phyloP scores from a whole-genome alignment of 2,113 vertebrate species.

The Hypomesus transpacificus region DNA sequence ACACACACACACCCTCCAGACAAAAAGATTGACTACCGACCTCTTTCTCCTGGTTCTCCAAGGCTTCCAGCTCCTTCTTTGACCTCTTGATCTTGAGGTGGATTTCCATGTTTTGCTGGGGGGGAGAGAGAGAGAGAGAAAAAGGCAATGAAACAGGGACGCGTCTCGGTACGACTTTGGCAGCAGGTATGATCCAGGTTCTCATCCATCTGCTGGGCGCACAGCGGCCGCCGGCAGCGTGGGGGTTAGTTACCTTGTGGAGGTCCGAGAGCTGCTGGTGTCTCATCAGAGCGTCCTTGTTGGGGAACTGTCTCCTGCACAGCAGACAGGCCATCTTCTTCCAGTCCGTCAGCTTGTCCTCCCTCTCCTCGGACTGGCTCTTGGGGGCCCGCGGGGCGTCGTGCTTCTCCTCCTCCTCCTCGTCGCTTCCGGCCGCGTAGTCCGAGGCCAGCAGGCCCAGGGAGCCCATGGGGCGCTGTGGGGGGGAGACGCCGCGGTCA shows the following conservation, averaged over 20 bases:
- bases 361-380: slow-evolving; percentile 72
- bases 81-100: slow-evolving; percentile 93
- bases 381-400: slow-evolving; percentile 66
- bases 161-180: slow-evolving; percentile 5
- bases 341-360: slow-evolving; percentile 94
- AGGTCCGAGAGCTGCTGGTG: slow-evolving; percentile 97
- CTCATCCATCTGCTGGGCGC: not conserved
- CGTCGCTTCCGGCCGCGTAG: slow-evolving; percentile 93
- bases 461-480: slow-evolving; percentile 88
- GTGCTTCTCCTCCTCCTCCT: slow-evolving; percentile 89
- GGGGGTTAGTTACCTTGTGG: slow-evolving; percentile 90
- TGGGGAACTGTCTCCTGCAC: slow-evolving; percentile 94
- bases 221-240: not conserved
- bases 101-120: slow-evolving; percentile 97
- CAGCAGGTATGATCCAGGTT: not conserved
- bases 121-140: slow-evolving; percentile 27
- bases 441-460: slow-evolving; percentile 89
- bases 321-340: slow-evolving; percentile 96
- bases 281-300: slow-evolving; percentile 89
- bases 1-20: no score
- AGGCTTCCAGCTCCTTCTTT: slow-evolving; percentile 88
- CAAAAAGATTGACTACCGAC: slow-evolving; percentile 23
- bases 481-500: not conserved
- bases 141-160: not conserved
- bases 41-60: slow-evolving; percentile 89